phyloP scores from a whole-genome alignment of 2,113 vertebrate species.

The Dipodomys spectabilis region DNA sequence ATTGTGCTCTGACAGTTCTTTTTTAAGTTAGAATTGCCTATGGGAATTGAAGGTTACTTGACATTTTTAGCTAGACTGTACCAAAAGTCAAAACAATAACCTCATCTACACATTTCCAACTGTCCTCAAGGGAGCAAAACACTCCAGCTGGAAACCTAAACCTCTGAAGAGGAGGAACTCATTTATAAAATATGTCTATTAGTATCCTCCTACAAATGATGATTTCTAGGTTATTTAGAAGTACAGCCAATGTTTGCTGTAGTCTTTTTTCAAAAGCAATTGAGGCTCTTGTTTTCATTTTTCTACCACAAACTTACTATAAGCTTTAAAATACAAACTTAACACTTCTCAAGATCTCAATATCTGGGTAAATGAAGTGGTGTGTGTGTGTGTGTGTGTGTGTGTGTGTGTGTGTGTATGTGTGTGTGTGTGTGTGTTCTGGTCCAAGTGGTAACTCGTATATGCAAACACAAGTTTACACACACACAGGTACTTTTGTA shows the following conservation, averaged over 20 bases:
- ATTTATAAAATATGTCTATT: background rate
- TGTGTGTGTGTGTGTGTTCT: too few species aligned
- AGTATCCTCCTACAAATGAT: slow-evolving; percentile 21
- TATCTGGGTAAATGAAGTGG: background rate
- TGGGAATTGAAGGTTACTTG: background rate
- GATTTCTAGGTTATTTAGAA: slow-evolving; percentile 24
- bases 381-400: too few species aligned
- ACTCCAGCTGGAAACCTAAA: background rate
- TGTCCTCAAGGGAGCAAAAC: background rate
- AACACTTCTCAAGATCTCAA: background rate
- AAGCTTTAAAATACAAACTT: background rate
- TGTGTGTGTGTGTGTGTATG: too few species aligned
- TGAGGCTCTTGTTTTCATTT: background rate
- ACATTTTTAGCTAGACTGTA: background rate
- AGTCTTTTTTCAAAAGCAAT: background rate
- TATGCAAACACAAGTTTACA: rapidly evolving
- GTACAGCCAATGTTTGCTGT: background rate
- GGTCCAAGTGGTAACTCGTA: background rate
- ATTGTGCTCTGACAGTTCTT: background rate
- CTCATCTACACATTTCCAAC: background rate
- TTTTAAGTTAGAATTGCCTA: background rate
- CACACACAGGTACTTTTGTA: background rate
- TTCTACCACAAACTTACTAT: background rate
- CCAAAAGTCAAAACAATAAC: background rate
- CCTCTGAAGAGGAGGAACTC: background rate